Conservation (phyloP, 2,888 invertebrate genomes). For the Limenitis camilla region DNA sequence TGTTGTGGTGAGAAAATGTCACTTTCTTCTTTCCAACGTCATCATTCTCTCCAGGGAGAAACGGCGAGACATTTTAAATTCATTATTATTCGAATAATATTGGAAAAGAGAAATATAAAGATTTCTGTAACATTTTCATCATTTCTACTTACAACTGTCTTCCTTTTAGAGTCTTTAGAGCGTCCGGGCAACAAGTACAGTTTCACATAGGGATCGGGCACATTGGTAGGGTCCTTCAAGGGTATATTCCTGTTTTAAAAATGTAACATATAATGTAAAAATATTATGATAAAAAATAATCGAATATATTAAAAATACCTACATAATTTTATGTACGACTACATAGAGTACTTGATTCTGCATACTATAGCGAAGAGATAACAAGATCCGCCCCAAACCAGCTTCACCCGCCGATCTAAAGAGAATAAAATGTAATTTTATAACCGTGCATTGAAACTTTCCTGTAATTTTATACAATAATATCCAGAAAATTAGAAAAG, state of each 20-base stretch:
- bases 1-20: too few relatives aligned
- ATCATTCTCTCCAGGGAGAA: too few relatives aligned
- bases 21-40: too few relatives aligned
- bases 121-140: background rate
- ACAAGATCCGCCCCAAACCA: constrained; percentile 85
- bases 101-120: background rate
- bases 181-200: constrained; percentile 89
- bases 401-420: constrained; percentile 80
- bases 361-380: constrained; percentile 89
- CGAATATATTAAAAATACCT: constrained; percentile 54
- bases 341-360: constrained; percentile 87
- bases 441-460: too few relatives aligned
- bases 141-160: constrained; percentile 78
- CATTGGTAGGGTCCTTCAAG: constrained; percentile 84
- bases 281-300: background rate
- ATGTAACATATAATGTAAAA: background rate
- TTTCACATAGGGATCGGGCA: constrained; percentile 94
- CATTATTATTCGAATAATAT: too few relatives aligned
- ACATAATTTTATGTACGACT: constrained; percentile 93
- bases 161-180: constrained; percentile 89
- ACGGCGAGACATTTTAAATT: too few relatives aligned
- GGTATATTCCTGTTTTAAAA: constrained; percentile 79
- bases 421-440: background rate
- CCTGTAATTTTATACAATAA: too few relatives aligned
- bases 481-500: too few relatives aligned